Percentiles rank a stretch among this genome's conserved stretches.
Evolutionary conservation across 1,140 invertebrate genomes (phyloP).

Genomic region (Drosophila navojoa): DNA sequence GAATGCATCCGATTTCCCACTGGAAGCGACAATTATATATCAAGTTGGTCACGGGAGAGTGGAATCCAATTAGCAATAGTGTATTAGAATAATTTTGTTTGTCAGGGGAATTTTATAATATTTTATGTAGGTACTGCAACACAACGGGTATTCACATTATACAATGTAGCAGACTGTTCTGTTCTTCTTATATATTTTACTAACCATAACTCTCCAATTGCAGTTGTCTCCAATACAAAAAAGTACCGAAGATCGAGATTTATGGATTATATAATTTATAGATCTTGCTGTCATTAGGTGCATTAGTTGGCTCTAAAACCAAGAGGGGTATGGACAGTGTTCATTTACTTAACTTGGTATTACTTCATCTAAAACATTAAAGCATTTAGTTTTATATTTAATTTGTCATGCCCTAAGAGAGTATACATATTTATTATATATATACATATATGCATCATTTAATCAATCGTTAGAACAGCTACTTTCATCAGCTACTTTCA

Average conservation of each 20-base stretch:
- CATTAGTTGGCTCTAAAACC: no score
- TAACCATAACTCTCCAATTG: slow-evolving; percentile 2
- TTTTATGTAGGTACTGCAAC: not conserved
- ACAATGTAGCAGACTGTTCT: slow-evolving; percentile 10
- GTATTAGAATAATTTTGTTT: slow-evolving; percentile 21
- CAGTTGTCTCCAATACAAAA: not conserved
- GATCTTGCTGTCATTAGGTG: not conserved
- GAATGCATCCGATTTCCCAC: not conserved
- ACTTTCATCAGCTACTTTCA: no score
- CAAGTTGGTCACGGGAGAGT: slow-evolving; percentile 59
- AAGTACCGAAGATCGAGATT: not conserved
- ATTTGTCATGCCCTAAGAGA: no score
- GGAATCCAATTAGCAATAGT: slow-evolving; percentile 41
- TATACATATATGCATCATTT: no score
- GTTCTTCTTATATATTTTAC: slow-evolving; percentile 4
- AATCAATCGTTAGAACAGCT: no score
- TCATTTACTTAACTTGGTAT: not conserved
- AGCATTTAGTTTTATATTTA: no score
- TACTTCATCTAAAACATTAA: no score
- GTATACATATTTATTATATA: no score
- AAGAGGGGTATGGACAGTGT: not conserved
- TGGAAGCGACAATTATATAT: slow-evolving; percentile 1
- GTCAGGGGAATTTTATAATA: slow-evolving; percentile 42
- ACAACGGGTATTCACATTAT: slow-evolving; percentile 20
- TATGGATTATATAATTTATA: not conserved